Evolutionary conservation across 2,113 vertebrate species (phyloP).

Genomic region (Notarius lentiginosus): DNA sequence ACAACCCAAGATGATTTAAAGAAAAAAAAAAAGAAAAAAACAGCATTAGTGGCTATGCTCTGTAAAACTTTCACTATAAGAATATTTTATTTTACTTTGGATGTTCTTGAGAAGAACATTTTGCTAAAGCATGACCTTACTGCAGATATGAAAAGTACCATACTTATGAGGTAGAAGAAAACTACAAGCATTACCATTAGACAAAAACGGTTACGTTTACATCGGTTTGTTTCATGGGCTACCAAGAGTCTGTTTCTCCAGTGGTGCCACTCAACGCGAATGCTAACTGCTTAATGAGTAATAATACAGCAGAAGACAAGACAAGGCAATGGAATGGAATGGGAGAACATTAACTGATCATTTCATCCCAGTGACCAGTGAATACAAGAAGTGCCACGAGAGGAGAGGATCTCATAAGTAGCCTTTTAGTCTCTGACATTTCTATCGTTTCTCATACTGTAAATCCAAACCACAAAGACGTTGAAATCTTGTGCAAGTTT

Average conservation of each 20-base stretch:
- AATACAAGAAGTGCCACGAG: slow-evolving; percentile 63
- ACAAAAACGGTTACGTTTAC: slow-evolving; percentile 90
- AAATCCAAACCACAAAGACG: slow-evolving; percentile 24
- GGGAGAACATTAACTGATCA: slow-evolving; percentile 82
- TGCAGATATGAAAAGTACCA: slow-evolving; percentile 91
- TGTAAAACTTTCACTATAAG: slow-evolving; percentile 99
- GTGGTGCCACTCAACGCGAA: slow-evolving; percentile 99
- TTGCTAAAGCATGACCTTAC: slow-evolving; percentile 99
- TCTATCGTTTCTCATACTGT: slow-evolving; percentile 45
- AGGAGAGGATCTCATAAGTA: slow-evolving; percentile 54
- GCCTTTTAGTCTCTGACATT: slow-evolving; percentile 57
- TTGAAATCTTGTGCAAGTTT: neutral
- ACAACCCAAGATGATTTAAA: slow-evolving; percentile 73
- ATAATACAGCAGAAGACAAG: slow-evolving; percentile 96
- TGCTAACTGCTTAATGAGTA: slow-evolving; percentile 88
- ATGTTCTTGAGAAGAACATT: slow-evolving; percentile 99
- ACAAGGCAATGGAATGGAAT: slow-evolving; percentile 82
- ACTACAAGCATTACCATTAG: slow-evolving; percentile 86
- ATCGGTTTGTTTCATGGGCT: slow-evolving; percentile 83
- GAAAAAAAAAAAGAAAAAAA: slow-evolving; percentile 67
- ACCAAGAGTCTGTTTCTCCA: slow-evolving; percentile 94
- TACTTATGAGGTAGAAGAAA: slow-evolving; percentile 98
- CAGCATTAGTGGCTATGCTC: slow-evolving; percentile 99
- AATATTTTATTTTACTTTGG: slow-evolving; percentile 99
- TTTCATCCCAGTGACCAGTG: slow-evolving; percentile 79